Evolutionary conservation across 2,113 vertebrate species (phyloP), one percentile per base, ranked within the genome.

Genomic region (Epinephelus fuscoguttatus): DNA sequence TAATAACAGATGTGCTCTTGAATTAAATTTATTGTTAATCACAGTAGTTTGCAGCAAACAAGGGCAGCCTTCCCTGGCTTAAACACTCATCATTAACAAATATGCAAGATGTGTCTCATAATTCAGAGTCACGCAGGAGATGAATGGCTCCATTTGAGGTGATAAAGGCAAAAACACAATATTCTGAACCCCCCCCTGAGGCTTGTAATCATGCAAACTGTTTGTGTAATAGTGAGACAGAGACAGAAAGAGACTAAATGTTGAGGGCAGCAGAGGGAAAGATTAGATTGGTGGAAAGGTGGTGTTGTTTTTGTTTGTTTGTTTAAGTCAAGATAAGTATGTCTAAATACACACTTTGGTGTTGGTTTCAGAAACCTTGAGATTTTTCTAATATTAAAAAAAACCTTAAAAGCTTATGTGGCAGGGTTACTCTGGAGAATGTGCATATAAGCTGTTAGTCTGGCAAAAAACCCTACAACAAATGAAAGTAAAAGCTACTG

Each of bases 81-180:
- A 61, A 60, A 63, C 21, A 40, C 1, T 30, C n/a, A 57, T 47
- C 60, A 50, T 61, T 62, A 70, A 69, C 27, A 70, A 72, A 77
- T 64, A 61, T 57, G 68, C 40, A 40, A 69, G 74, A 59, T 61
- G 40, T 49, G 33, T 69, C 27, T 67, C 10, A 66, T 66, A 57
- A 84, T 27, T 71, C 64, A 69, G 49, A 84, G 64, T 45, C 40
- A 62, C 25, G 53, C 5, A 19, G 23, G n/a, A 27, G 49, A 87
- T 72, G n/a, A 75, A 68, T 70, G 25, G 37, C 52, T 74, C 81
- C 19, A 71, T 74, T 70, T 66, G 21, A 49, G 27, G 30, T 11
- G 15, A 78, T 60, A 50, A 74, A 52, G 37, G 23, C 23, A 66
- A 63, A 57, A 69, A 61, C 19, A 50, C 11, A 80, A 59, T 45